Evolutionary conservation across 2,888 invertebrate species (phyloP), one percentile per base, ranked within the genome.

Genomic region (Drosophila cognata): DNA sequence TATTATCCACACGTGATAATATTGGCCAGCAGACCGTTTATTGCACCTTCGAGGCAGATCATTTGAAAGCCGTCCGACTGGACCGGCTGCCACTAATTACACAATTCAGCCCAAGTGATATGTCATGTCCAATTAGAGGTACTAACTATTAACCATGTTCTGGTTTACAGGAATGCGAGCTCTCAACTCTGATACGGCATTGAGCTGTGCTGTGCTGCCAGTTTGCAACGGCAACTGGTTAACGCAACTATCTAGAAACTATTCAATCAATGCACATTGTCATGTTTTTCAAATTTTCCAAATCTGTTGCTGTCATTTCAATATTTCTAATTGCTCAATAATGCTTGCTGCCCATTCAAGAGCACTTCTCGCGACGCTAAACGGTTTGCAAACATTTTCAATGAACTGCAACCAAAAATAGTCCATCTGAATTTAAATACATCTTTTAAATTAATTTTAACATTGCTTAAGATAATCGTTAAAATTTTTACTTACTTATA

Each of bases 121-220:
- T 79, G 79, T 60, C 79, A 79, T 63, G 75, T 79, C 70, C 62
- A 74, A 79, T 79, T 82, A 82, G 55, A 52, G 68, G 25, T 67
- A 67, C 73, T 38, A 25, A 10, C 11, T 16, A 46, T 18, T 41
- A 36, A 50, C 18, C 36, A 41, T 56, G 67, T 58, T 62, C 79
- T 79, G 79, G 70, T 59, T 70, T 62, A 10, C 60, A 70, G 82
- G 79, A 79, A 79, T 79, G 82, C 70, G 33, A 57, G 28, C 29
- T 38, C 16, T 58, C 29, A 10, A 55, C 57, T 63, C 46, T 61
- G 21, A 56, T 60, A 55, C 69, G 78, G 46, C 72, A 79, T 81
- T 80, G 77, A 61, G 63, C 58, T 52, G 52, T n/a, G 21, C 21
- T 21, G 21, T 16, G 46, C 46, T 41, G 28, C 1, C 55, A 48